Base-by-base conservation (phyloP, 2,888 invertebrate species). In the Elegia similella region DNA sequence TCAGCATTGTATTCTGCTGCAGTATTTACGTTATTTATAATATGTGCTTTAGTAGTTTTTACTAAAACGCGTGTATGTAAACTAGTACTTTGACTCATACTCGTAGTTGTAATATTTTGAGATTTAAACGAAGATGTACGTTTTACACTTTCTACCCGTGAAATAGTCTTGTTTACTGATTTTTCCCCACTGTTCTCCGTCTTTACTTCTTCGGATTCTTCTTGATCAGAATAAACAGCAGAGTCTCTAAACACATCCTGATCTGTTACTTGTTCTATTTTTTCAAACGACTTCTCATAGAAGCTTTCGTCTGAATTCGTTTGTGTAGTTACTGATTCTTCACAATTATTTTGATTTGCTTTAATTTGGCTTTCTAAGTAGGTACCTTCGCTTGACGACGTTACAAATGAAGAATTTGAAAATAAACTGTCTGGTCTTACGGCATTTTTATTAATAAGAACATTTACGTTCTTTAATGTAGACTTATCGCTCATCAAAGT, bases 191-290 rank as follows among this genome's bases (percentile, higher is more conserved):
- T 60, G 42, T 62, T 56, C 48, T 82, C 80, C 17, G 62, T 56
- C 65, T 82, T 84, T 5, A 64, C 65, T 52, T 84, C 86, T 55
- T 85, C 85, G 15, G 47, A 63, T 7, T 95, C 95, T 60, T 95
- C 95, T 62, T 93, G 93, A 70, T 96, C 96, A 62, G 96, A 96
- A 79, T 96, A 96, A 68, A 96, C 95, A 62, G 96, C 96, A 55
- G 96, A 96, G 78, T 97, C 97, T 70, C 96, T 93, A 72, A 96
- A 96, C 0, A 93, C 92, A 65, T 94, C 95, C 66, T 92, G 93
- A 60, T 95, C 95, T 34, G 91, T 93, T 38, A 95, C 92, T 59
- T 94, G 94, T 78, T 96, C 96, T 38, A 96, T 94, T 38, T 93
- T 94, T 70, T 95, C 95, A 73, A 95, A 95, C 0, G 95, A 94